Evolutionary conservation across 23 tunicate species (phyloP).

Genomic region (Phallusia fumigata): DNA sequence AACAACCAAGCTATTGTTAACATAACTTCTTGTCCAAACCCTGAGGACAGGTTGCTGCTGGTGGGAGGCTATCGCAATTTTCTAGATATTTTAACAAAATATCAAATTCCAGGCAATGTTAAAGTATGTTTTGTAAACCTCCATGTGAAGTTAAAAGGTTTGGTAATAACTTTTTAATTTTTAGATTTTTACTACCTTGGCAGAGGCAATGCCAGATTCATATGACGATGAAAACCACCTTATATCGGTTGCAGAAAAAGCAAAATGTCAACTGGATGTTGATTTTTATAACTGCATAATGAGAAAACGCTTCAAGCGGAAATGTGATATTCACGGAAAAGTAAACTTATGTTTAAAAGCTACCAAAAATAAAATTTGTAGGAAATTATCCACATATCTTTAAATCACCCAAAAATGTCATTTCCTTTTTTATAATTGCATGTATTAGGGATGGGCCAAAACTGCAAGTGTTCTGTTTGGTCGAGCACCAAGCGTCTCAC

Average conservation of each 20-base stretch:
- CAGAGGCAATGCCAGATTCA: constrained; percentile 8
- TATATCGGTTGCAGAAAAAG: constrained; percentile 29
- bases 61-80: constrained; percentile 62
- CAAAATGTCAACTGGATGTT: constrained; percentile 31
- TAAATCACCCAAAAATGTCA: too few species aligned
- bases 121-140: not conserved
- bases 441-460: too few species aligned
- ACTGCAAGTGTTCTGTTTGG: too few species aligned
- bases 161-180: not conserved
- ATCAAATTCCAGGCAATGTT: constrained; percentile 32
- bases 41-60: constrained; percentile 47
- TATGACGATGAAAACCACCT: constrained; percentile 40
- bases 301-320: constrained; percentile 29
- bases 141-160: not conserved
- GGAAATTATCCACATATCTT: too few species aligned
- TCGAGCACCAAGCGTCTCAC: too few species aligned
- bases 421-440: too few species aligned
- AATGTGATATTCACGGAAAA: not conserved
- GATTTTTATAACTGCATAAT: constrained; percentile 72
- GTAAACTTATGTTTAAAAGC: not conserved
- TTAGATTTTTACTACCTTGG: constrained; percentile 9
- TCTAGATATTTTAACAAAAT: constrained; percentile 36
- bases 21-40: constrained; percentile 42
- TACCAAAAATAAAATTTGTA: too few species aligned
- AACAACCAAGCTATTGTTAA: not conserved